These are phyloP conservation scores for Geotrypetes seraphini DNA, from an alignment of 2,797 vertebrate species.

Conservation along the genomic window DNA sequence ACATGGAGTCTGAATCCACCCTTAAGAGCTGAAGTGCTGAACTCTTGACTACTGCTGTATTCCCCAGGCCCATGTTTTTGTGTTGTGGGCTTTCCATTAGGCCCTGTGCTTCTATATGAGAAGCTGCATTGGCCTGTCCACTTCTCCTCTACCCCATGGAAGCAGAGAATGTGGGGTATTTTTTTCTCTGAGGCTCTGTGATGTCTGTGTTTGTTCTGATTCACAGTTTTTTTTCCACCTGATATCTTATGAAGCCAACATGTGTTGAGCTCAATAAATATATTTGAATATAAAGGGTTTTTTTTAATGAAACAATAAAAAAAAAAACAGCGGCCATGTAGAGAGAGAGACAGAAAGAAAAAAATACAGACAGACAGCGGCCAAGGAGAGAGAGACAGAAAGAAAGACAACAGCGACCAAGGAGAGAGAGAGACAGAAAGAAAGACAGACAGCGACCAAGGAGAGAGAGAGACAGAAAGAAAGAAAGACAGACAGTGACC, in stretches of 20 bases:
- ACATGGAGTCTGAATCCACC: conserved; percentile 25
- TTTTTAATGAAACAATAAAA: conserved; percentile 65
- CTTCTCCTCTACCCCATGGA: conserved; percentile 5
- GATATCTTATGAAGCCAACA: conserved; percentile 41
- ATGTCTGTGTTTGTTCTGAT: not conserved
- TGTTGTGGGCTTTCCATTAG: not conserved
- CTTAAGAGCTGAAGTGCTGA: conserved; percentile 40
- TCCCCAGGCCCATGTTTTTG: not conserved
- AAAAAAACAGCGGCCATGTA: too few relatives aligned
- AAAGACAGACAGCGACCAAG: too few relatives aligned
- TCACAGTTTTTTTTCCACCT: conserved; percentile 16
- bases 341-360: too few relatives aligned
- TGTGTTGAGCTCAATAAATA: too few relatives aligned
- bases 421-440: too few relatives aligned
- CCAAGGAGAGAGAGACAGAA: too few relatives aligned
- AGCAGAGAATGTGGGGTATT: conserved; percentile 29
- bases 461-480: too few relatives aligned
- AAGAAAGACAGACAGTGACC: too few relatives aligned
- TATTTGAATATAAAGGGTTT: conserved; percentile 61
- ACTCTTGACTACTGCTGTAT: not conserved
- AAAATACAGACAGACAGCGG: too few relatives aligned
- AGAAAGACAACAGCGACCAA: too few relatives aligned
- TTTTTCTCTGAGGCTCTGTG: accelerated
- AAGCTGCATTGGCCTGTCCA: conserved; percentile 16
- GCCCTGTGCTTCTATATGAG: conserved; percentile 16